Evolutionary conservation across 2,797 vertebrate genomes (phyloP), one percentile per base, ranked within the genome.

Genomic region (Etheostoma nigrum): DNA sequence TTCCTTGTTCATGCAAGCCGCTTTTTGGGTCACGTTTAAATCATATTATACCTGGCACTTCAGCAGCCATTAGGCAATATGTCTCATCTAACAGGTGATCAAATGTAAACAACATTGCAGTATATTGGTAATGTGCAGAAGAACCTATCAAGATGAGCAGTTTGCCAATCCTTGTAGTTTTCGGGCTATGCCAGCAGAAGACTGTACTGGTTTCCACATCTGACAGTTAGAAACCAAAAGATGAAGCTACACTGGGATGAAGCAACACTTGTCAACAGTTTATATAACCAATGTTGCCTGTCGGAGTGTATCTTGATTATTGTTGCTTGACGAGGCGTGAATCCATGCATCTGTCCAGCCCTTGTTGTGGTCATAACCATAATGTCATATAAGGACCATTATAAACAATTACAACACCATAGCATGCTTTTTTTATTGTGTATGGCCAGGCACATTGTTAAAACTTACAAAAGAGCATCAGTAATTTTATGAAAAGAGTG

Each of bases 251-350:
- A 10, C 60, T 19, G 5, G 36, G 30, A 68, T 18, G 9, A 40
- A 27, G 15, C 18, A 1, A 36, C 64, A 25, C 42, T 53, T 23
- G 1, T 54, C n/a, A 52, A 36, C 30, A 4, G 19, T 12, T 42
- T 9, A 57, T 19, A 55, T 45, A 57, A 81, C 72, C 40, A 30
- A 9, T 73, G 23, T 45, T 67, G 52, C 15, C 42, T 18, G 57
- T 54, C 51, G 54, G 55, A 23, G 59, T 58, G 3, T 11, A 33
- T 59, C 4, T 61, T 61, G 44, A 53, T 78, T 64, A 51, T 21
- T 67, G 11, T 36, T 21, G 23, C 30, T 49, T 60, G n/a, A 47
- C 6, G 18, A 48, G 18, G 2, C 0, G 0, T 57, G 15, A 48
- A 36, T 60, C 7, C 16, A 4, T 57, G 18, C 25, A 23, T 62